phyloP scores from a whole-genome alignment of 2,113 vertebrate genomes.

The Tiliqua scincoides region DNA sequence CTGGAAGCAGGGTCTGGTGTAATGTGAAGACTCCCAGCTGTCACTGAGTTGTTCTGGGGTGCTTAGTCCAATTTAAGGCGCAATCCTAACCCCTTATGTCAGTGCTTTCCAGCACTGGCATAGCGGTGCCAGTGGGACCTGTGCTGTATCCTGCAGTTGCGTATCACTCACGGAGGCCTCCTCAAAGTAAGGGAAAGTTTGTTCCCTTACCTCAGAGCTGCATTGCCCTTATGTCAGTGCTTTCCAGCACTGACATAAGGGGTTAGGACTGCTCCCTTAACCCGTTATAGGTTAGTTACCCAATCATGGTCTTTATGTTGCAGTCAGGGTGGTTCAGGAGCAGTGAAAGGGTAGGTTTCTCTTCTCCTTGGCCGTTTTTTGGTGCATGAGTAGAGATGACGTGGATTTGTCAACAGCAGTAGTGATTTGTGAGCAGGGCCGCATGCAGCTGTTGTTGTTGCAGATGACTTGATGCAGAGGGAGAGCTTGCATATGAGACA shows the following conservation, averaged over 20 bases:
- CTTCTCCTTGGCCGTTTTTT: background rate
- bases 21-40: background rate
- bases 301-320: too few relatives aligned
- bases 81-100: too few relatives aligned
- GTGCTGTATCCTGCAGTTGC: too few relatives aligned
- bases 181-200: too few relatives aligned
- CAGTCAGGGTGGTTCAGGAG: background rate
- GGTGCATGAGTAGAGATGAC: background rate
- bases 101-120: too few relatives aligned
- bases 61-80: background rate
- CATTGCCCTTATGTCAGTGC: too few relatives aligned
- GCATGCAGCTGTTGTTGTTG: background rate
- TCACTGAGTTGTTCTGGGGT: background rate
- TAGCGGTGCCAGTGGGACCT: too few relatives aligned
- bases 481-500: background rate
- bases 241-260: too few relatives aligned
- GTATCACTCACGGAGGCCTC: too few relatives aligned
- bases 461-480: background rate
- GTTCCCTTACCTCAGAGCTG: too few relatives aligned
- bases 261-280: too few relatives aligned
- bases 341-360: background rate
- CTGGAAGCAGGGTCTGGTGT: background rate
- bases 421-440: background rate
- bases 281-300: too few relatives aligned
- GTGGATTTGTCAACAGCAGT: background rate